Conservation (phyloP, 2,797 vertebrate genomes). For the Micromesistius poutassou region DNA sequence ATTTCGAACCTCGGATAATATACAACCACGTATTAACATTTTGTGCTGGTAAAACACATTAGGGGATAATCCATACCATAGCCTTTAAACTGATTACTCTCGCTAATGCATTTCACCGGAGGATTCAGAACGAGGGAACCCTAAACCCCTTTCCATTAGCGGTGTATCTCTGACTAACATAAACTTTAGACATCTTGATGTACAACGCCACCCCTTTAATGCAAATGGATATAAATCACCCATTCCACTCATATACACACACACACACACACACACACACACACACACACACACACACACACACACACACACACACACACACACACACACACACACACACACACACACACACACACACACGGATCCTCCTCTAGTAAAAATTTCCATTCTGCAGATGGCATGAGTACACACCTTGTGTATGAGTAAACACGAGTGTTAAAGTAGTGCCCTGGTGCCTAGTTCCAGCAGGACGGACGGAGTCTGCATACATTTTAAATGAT, state of each 20-base stretch:
- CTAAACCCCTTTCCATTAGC: neutral
- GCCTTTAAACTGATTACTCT: slow-evolving; percentile 18
- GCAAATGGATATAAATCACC: neutral
- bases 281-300: no score
- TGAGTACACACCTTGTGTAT: neutral
- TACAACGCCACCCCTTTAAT: neutral
- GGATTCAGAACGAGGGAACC: neutral
- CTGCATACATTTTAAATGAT: slow-evolving; percentile 22
- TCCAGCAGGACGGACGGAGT: slow-evolving; percentile 18
- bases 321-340: no score
- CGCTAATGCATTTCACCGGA: slow-evolving; percentile 5
- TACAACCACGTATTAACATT: slow-evolving; percentile 4
- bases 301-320: no score
- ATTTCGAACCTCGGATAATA: neutral
- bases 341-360: neutral
- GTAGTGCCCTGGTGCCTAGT: neutral
- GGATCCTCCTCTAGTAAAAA: neutral
- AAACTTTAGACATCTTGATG: slow-evolving; percentile 1
- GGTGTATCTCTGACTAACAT: neutral
- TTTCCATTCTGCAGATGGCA: neutral
- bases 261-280: no score
- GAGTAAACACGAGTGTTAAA: neutral
- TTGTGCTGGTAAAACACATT: neutral
- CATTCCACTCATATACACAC: neutral
- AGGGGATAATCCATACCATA: slow-evolving; percentile 11